Evolutionary conservation across 2,113 vertebrate species (phyloP), one percentile per base, ranked within the genome.

Genomic region (Phycodurus eques): DNA sequence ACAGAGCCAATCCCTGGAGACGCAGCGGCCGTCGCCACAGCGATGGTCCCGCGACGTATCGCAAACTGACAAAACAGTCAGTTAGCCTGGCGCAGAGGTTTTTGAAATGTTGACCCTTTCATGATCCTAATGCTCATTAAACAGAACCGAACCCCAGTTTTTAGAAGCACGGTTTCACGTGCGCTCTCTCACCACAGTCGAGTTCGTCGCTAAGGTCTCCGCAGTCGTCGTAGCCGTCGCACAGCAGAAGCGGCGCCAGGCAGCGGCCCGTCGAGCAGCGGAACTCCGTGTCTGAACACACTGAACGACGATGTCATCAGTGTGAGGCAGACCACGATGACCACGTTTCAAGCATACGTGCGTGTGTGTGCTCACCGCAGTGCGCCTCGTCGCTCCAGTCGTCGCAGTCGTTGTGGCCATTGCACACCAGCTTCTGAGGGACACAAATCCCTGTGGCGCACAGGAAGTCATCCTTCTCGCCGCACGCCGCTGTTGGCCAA

Each of bases 171-270:
- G 47, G 61, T 72, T 78, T 65, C 67, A 74, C 54, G 70, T 76
- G 62, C 56, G 65, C 64, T 14, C 4, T n/a, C 93, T 94, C 88
- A 98, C 96, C 94, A 84, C 97, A 99, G 83, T 90, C 92, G 4
- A 93, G 92, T 65, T 99, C 98, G 9, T 99, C 98, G 0, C 96
- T 99, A 75, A 98, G 91, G 79, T 99, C 98, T 67, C 96, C 98
- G 72, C 98, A 99, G 90, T 99, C 97, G 49, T 99, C 94, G 0
- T 98, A 98, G 0, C 98, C 95, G 27, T 99, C 97, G 84, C 98
- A 99, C 60, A 96, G 89, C 17, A 95, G 91, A 68, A 88, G 82
- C 0, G 90, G 88, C 60, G 92, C 89, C 27, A 99, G 88, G 76
- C 98, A 99, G 61, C 95, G 96, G 1, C 97, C 96, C 0, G 96